Conservation (phyloP, 2,797 vertebrate genomes). For the Enteromius unitaeniatus region DNA sequence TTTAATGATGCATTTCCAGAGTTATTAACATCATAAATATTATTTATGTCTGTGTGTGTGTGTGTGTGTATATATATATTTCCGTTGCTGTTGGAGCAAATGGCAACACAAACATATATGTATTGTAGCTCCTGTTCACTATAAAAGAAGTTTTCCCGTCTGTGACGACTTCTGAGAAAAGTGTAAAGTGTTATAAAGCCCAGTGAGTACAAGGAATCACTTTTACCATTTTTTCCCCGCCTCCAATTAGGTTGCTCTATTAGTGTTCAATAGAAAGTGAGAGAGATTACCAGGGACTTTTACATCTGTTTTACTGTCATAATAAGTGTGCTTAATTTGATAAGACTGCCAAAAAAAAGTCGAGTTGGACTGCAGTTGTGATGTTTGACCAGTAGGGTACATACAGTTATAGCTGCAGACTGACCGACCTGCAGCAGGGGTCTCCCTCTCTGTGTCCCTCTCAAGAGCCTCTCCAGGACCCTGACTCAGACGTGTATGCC, state of each 20-base stretch:
- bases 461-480: constrained; percentile 62
- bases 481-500: constrained; percentile 85
- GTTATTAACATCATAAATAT: neutral
- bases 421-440: constrained; percentile 62
- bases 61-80: neutral
- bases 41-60: neutral
- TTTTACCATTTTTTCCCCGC: neutral
- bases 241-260: neutral
- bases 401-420: constrained; percentile 43
- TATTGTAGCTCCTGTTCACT: neutral
- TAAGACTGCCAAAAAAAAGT: neutral
- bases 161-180: neutral
- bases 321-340: neutral
- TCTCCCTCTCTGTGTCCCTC: constrained; percentile 51
- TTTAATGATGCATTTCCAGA: neutral
- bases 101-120: neutral
- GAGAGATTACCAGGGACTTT: neutral
- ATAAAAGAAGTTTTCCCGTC: neutral
- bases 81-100: neutral
- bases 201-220: neutral
- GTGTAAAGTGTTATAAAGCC: neutral
- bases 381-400: neutral
- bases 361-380: neutral
- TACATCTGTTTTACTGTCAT: neutral
- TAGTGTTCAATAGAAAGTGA: neutral